Evolutionary conservation across 2,888 invertebrate species (phyloP), one percentile per base, ranked within the genome.

Genomic region (Teleogryllus oceanicus): DNA sequence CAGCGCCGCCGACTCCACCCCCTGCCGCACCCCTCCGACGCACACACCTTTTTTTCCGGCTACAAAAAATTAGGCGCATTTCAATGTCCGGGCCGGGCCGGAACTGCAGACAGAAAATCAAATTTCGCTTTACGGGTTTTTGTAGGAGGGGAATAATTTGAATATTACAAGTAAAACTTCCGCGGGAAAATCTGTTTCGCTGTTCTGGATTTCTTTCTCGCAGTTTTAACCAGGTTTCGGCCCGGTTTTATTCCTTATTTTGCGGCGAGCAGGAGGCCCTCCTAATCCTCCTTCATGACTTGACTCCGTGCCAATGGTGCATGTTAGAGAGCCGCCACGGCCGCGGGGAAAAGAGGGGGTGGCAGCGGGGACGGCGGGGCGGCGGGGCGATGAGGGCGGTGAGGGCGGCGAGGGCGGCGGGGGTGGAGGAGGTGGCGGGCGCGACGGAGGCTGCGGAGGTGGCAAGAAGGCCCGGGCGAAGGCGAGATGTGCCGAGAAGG

Each of bases 101-200:
- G n/a, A 62, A n/a, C 62, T 62, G 62, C 62, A 62, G 62, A 62
- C 62, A 62, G 62, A 62, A 62, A 62, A 62, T 62, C 62, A 62
- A 62, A 62, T 62, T 62, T 62, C 62, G 62, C 62, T 62, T 62
- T 62, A 62, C 62, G 62, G 37, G 62, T 62, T 62, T 62, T 62
- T 62, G 62, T 62, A 62, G 62, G 13, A 62, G 62, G 62, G 62
- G 62, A 62, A 62, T 62, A 62, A 62, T 62, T 62, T 62, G 62
- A 62, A 62, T 62, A 62, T 62, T 62, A 62, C 62, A 62, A 62
- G 62, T 62, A 62, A 62, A 62, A 62, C 62, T 62, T 62, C 62
- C 62, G 62, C 62, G 62, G 62, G n/a, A n/a, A 62, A 62, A 62
- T 62, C 62, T 62, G 62, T 62, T 62, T 62, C 62, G 62, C 62